Evolutionary conservation across 2,888 invertebrate species (phyloP), one percentile per base, ranked within the genome.

Genomic region (Linyphia triangularis): DNA sequence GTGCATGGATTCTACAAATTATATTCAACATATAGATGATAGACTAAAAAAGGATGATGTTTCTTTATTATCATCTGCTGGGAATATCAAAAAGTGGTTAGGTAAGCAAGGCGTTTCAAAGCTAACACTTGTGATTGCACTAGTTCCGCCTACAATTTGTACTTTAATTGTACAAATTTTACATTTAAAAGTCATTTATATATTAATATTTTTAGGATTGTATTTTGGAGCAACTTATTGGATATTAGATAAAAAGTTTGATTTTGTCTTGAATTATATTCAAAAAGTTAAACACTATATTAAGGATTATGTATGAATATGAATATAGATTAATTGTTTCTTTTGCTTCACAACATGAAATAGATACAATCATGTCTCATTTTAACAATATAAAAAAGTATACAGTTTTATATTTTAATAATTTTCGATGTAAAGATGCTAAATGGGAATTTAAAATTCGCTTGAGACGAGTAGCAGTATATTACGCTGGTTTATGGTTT

Each of bases 401-500:
- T 28, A 43, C 43, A 19, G 65, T 63, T 0, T 30, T n/a, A 24
- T 78, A 65, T 43, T 28, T 65, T 9, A 16, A 65, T n/a, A 0
- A 19, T 40, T 78, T 65, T 43, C 40, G 78, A 9, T 16, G 40
- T 43, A 78, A 78, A 63, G 22, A 40, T 0, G 9, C 65, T 4
- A 13, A n/a, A 0, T 78, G 78, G 65, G 78, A 78, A 78, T 40
- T 65, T 26, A 78, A 78, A 78, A 26, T 19, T 9, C 40, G 26
- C 26, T 28, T 78, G 13, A 40, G 10, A 6, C 78, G 51, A 65
- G 10, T 10, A 9, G n/a, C n/a, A 10, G 24, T 40, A 9, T 78
- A 65, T 78, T 43, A 43, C 28, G 13, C 2, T 30, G 43, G 19
- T 13, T 30, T 43, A 16, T 78, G 78, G 78, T 78, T 78, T 28